phyloP scores from a whole-genome alignment of 2,113 vertebrate species.

The Macheiramphus alcinus region DNA sequence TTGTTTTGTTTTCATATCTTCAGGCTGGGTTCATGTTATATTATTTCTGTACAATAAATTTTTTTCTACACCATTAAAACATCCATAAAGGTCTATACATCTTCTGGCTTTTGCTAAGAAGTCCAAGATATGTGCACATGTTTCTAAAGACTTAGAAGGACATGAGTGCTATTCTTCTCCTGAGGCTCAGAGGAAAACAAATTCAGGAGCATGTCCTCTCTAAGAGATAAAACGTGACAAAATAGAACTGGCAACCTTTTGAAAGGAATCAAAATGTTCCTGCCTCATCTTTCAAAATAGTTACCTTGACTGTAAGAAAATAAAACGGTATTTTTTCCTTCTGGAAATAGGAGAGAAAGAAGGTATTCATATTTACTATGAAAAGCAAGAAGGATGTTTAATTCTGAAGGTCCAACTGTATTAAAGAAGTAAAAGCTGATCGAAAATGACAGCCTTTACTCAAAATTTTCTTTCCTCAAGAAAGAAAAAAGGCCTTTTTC shows the following conservation, averaged over 20 bases:
- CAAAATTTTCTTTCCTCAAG: not conserved
- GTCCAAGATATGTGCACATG: accelerated
- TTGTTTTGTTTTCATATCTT: not conserved
- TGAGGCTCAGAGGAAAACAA: not conserved
- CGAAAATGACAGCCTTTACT: not conserved
- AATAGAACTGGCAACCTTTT: not conserved
- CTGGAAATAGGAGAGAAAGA: not conserved
- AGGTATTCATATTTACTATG: not conserved
- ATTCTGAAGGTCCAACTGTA: not conserved
- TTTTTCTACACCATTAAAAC: not conserved
- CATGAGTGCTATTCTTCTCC: not conserved
- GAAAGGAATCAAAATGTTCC: not conserved
- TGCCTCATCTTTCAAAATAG: not conserved
- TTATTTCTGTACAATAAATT: not conserved
- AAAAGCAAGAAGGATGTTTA: not conserved
- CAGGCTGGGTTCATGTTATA: not conserved
- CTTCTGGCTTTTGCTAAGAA: not conserved
- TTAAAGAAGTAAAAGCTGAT: not conserved
- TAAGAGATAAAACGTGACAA: not conserved
- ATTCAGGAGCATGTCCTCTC: not conserved
- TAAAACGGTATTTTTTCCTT: not conserved
- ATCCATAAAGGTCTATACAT: not conserved
- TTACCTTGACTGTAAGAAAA: not conserved
- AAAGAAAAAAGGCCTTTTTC: not conserved
- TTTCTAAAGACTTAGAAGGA: not conserved